Percentiles rank a stretch among this genome's conserved stretches.
These are phyloP conservation scores for Myotis brandtii DNA, from an alignment of 2,113 vertebrate species.

Conservation along the genomic window DNA sequence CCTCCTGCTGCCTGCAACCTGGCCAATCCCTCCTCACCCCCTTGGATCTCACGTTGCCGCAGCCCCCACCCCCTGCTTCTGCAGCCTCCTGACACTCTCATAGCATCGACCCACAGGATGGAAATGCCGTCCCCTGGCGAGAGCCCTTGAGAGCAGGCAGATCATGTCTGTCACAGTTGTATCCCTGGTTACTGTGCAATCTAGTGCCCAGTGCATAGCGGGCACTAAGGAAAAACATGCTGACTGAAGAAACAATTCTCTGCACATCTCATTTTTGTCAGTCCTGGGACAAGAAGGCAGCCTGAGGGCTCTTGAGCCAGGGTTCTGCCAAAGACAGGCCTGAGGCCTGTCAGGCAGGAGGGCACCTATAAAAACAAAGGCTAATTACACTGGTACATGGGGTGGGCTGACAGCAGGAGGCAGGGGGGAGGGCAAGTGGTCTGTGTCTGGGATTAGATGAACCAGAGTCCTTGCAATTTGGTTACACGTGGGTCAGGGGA, in stretches of 20 bases:
- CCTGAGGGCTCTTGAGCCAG: background rate
- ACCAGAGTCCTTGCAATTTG: background rate
- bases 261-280: background rate
- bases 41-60: background rate
- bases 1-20: background rate
- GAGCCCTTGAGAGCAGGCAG: background rate
- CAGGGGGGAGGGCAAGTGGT: background rate
- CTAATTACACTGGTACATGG: background rate
- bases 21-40: background rate
- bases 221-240: background rate
- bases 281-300: background rate
- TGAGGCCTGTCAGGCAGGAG: rapidly evolving
- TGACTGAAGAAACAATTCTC: background rate
- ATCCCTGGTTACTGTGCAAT: background rate
- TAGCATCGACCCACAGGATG: background rate
- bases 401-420: background rate
- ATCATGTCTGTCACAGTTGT: background rate
- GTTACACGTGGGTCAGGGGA: background rate
- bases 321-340: background rate
- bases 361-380: background rate
- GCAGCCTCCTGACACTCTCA: background rate
- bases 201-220: background rate
- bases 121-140: background rate
- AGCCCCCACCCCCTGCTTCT: rapidly evolving
- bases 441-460: background rate